Conservation (phyloP, 2,888 invertebrate genomes). For the Agrotis exclamationis region DNA sequence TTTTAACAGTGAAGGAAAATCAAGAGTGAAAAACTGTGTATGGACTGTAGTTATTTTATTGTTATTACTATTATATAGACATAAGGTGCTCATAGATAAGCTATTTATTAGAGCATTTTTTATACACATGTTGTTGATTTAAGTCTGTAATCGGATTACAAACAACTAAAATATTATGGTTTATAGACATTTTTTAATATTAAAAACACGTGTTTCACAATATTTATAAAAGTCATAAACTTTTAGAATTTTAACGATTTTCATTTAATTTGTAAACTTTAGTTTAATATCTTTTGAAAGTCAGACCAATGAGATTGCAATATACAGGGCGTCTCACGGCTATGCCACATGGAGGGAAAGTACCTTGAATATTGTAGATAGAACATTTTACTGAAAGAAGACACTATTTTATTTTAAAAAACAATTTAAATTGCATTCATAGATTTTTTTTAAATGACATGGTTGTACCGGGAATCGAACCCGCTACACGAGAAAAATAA, state of each 20-base stretch:
- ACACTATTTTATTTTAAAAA: no score
- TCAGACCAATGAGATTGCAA: not conserved
- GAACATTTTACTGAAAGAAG: no score
- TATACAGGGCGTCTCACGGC: no score
- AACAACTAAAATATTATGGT: slow-evolving; percentile 9
- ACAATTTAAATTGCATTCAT: no score
- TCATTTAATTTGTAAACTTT: not conserved
- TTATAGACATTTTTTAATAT: slow-evolving; percentile 21
- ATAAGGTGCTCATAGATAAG: slow-evolving; percentile 61
- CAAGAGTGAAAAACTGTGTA: not conserved
- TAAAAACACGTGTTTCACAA: slow-evolving; percentile 14
- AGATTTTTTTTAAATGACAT: no score
- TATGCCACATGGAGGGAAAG: no score
- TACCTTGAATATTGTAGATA: no score
- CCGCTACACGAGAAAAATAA: no score
- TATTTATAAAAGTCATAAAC: slow-evolving; percentile 3
- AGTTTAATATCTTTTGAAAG: not conserved
- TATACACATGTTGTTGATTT: slow-evolving; percentile 50
- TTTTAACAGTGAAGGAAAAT: not conserved
- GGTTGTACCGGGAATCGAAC: no score
- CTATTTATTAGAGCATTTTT: slow-evolving; percentile 45
- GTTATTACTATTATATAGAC: slow-evolving; percentile 38
- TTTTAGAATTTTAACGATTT: not conserved
- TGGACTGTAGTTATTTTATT: slow-evolving; percentile 36
- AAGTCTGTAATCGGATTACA: slow-evolving; percentile 32